Conservation (phyloP, 2,797 vertebrate species). For the Champsocephalus gunnari region DNA sequence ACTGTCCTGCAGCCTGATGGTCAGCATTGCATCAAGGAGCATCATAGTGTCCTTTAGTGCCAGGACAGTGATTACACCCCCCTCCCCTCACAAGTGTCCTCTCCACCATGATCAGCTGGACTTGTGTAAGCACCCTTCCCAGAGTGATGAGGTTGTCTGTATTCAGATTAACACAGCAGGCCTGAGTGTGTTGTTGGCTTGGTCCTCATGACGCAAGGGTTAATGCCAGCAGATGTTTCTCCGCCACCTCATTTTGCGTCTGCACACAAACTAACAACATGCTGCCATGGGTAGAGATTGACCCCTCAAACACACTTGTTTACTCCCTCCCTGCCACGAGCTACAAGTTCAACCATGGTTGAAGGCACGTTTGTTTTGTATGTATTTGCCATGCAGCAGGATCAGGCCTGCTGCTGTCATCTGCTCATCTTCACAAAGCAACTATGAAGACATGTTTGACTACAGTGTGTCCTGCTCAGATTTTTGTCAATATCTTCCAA, state of each 20-base stretch:
- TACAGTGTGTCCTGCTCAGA: too few relatives aligned
- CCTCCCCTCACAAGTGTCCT: background rate
- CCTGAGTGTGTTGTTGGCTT: background rate
- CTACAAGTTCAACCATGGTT: slow-evolving; percentile 26
- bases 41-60: slow-evolving; percentile 33
- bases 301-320: slow-evolving; percentile 31
- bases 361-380: too few relatives aligned
- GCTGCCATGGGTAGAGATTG: slow-evolving; percentile 5
- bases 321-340: slow-evolving; percentile 20
- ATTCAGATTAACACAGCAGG: slow-evolving; percentile 25
- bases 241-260: slow-evolving; percentile 1
- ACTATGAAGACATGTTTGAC: too few relatives aligned
- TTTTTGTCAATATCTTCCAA: too few relatives aligned
- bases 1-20: background rate
- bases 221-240: slow-evolving; percentile 53
- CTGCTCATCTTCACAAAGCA: slow-evolving; percentile 2
- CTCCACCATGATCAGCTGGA: slow-evolving; percentile 7
- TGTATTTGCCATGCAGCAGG: background rate
- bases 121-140: slow-evolving; percentile 25
- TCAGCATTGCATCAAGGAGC: slow-evolving; percentile 12
- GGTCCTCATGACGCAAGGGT: slow-evolving; percentile 35
- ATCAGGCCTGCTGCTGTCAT: background rate
- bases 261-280: slow-evolving; percentile 2
- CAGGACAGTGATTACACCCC: slow-evolving; percentile 15
- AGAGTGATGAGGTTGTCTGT: slow-evolving; percentile 17